Base-by-base conservation (phyloP, 1,140 invertebrate genomes). In the Pomacea maculata region DNA sequence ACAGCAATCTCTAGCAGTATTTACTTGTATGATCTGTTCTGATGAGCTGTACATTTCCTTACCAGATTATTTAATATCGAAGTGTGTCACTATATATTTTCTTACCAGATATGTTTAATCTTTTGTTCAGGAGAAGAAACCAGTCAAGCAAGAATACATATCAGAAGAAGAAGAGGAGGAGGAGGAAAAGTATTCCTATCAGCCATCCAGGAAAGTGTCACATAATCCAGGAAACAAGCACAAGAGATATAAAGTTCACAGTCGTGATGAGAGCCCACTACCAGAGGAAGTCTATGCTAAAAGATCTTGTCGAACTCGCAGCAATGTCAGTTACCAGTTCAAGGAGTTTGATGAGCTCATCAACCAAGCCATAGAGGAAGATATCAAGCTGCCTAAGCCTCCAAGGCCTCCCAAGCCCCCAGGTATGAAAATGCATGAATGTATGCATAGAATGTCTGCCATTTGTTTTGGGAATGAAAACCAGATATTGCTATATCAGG, bases 321-420 rank as follows among this genome's bases (percentile, higher is more conserved):
- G 86, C 70, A 78, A 68, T 19, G 89, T 96, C 71, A 97, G 95
- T 85, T 97, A 97, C 86, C 93, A 94, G 76, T 95, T 97, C 84
- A 96, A 97, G 88, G 97, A 98, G 89, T 99, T 96, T 91, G 97
- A 98, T 90, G 95, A 97, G 25, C 94, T 98, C 85, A 98, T 98
- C 72, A 96, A 97, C 88, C 96, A 95, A 73, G 97, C 97, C 19
- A 96, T 98, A 79, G 94, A 96, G 91, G 94, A 94, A 75, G 91
- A 88, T 74, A 79, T 87, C 7, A 81, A 86, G 55, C 84, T 87
- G 61, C 83, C 83, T 61, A 80, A 85, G 72, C 78, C 83, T n/a
- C 83, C 75, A 19, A 74, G 64, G 72, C 80, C 68, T 72, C 84
- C 87, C 61, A 75, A 80, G 45, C 79, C 84, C 63, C 82, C 79